Evolutionary conservation across 2,888 invertebrate genomes (phyloP).

Genomic region (Unio delphinus): DNA sequence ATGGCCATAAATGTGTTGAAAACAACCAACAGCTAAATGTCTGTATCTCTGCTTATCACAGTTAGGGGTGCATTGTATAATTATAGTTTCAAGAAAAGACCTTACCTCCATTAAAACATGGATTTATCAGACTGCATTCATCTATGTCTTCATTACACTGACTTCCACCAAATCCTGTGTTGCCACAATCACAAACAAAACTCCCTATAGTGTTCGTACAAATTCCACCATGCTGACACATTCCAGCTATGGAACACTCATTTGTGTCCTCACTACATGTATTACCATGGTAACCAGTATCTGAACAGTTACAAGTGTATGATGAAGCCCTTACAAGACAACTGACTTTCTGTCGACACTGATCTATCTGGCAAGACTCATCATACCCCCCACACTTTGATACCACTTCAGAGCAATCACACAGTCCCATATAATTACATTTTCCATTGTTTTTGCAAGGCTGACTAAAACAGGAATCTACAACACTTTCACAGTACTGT

Average conservation of each 20-base stretch:
- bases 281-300: constrained; percentile 48
- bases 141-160: constrained; percentile 51
- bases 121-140: constrained; percentile 46
- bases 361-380: constrained; percentile 52
- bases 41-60: no score
- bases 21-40: neutral
- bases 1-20: no score
- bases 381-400: constrained; percentile 62
- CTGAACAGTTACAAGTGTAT: constrained; percentile 53
- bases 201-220: constrained; percentile 51
- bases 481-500: constrained; percentile 36
- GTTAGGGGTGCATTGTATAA: no score
- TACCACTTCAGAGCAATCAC: constrained; percentile 56
- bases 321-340: constrained; percentile 37
- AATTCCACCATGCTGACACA: constrained; percentile 49
- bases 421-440: constrained; percentile 54
- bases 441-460: constrained; percentile 58
- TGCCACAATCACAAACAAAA: constrained; percentile 51
- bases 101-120: constrained; percentile 63
- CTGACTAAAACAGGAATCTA: constrained; percentile 53
- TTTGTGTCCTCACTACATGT: constrained; percentile 47
- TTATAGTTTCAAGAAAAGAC: neutral
- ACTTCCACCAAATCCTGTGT: constrained; percentile 55
- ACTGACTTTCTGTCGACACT: constrained; percentile 39
- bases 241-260: constrained; percentile 38